These are phyloP conservation scores for Xestia ashworthii DNA, from an alignment of 2,888 invertebrate species.

Conservation along the genomic window DNA sequence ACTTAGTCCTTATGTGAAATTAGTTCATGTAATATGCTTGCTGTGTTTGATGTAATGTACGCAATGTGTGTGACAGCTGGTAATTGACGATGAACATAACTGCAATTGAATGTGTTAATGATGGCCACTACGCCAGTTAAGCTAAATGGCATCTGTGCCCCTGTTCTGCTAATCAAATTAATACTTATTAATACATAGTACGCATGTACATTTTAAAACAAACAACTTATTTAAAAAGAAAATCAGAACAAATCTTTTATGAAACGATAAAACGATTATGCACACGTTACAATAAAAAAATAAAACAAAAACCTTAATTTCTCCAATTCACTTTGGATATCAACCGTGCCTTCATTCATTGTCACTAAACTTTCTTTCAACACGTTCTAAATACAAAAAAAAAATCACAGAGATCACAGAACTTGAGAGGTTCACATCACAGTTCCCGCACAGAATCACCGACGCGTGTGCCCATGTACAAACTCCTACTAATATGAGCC, in stretches of 20 bases:
- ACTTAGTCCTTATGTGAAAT: slow-evolving; percentile 26
- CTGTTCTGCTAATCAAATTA: background rate
- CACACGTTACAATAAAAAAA: slow-evolving; percentile 25
- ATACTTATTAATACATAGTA: background rate
- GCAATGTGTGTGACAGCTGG: slow-evolving; percentile 4
- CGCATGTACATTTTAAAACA: background rate
- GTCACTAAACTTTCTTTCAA: slow-evolving; percentile 56
- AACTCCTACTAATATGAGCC: slow-evolving; percentile 78
- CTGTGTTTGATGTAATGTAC: slow-evolving; percentile 10
- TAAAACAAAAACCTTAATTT: slow-evolving; percentile 78
- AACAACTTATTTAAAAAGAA: background rate
- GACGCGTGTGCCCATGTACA: slow-evolving; percentile 76
- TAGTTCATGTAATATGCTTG: slow-evolving; percentile 4
- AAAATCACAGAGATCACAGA: slow-evolving; percentile 64
- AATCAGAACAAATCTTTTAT: background rate
- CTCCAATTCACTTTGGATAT: slow-evolving; percentile 81
- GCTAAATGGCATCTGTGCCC: background rate
- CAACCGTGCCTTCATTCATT: slow-evolving; percentile 82
- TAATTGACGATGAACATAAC: slow-evolving; percentile 4
- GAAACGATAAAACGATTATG: slow-evolving; percentile 11
- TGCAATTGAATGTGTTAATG: background rate
- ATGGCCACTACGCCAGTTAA: background rate
- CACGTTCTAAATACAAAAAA: slow-evolving; percentile 49
- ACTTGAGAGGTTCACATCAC: slow-evolving; percentile 76
- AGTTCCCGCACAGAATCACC: slow-evolving; percentile 68